phyloP scores from a whole-genome alignment of 2,113 vertebrate species.

The Himantopus leucocephalus region DNA sequence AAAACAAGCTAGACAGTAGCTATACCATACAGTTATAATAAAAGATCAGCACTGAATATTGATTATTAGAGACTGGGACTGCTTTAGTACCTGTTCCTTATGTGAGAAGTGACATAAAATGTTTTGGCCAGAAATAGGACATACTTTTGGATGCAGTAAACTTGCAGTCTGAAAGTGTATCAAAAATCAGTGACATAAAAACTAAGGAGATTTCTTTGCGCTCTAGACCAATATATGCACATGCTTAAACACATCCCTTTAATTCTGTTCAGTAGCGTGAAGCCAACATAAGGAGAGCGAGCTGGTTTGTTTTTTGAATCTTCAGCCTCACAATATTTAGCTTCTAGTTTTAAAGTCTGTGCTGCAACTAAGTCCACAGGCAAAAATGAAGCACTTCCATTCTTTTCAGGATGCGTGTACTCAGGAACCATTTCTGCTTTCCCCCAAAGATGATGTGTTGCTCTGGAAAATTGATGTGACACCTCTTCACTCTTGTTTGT shows the following conservation, averaged over 20 bases:
- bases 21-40: neutral
- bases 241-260: neutral
- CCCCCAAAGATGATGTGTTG: neutral
- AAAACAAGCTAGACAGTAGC: neutral
- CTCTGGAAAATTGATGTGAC: neutral
- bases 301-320: neutral
- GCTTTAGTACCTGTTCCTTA: neutral
- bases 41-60: neutral
- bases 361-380: neutral
- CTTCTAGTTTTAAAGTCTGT: neutral
- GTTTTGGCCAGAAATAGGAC: neutral
- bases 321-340: neutral
- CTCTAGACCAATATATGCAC: neutral
- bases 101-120: neutral
- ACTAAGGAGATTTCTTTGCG: neutral
- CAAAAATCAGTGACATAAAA: neutral
- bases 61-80: neutral
- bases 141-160: neutral
- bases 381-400: neutral
- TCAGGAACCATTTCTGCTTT: neutral
- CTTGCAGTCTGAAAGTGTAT: neutral
- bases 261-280: neutral
- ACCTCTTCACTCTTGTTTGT: neutral
- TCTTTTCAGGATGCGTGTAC: neutral
- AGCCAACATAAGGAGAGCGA: neutral